Evolutionary conservation across 2,113 vertebrate genomes (phyloP), one percentile per base, ranked within the genome.

Genomic region (Notechis scutatus): DNA sequence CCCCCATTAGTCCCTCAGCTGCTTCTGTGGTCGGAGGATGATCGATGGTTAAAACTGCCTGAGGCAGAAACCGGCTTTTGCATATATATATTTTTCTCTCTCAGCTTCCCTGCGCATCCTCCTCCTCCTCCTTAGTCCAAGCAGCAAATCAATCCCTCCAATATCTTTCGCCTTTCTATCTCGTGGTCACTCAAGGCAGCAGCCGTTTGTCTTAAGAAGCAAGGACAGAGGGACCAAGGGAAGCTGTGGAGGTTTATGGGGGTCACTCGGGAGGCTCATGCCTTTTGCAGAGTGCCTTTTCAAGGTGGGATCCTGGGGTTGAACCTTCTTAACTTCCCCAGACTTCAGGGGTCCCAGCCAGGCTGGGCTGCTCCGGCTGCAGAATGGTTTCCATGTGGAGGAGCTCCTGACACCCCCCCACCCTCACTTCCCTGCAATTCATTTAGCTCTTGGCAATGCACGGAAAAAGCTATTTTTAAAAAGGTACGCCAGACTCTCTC

Each of bases 401-500:
- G 92, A 81, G 39, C 88, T 52, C 47, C 47, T 50, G 50, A 52
- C 54, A 92, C n/a, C n/a, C 10, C 23, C 69, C 87, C 20, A 1
- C 45, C 24, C 54, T 52, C 52, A 0, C 64, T 52, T 93, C 96
- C 95, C 94, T 96, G 96, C 95, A 96, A 95, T 95, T 94, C 94
- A 94, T 96, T 93, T 95, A 94, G 89, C 87, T 26, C 92, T 96
- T 96, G 96, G 96, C 95, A 94, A 55, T 0, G 59, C 91, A 74
- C 92, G 61, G 74, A 87, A 42, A 3, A 3, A 92, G 95, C 94
- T 95, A 95, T 95, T 97, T 96, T 96, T 95, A 87, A 92, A 96
- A 94, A 97, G 96, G 95, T 95, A 95, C 93, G 93, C 93, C 93
- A 94, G 59, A n/a, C 45, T 23, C 57, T 88, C 95, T 93, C 96